Base-by-base conservation (phyloP, 2,797 vertebrate species). In the Lacerta agilis region DNA sequence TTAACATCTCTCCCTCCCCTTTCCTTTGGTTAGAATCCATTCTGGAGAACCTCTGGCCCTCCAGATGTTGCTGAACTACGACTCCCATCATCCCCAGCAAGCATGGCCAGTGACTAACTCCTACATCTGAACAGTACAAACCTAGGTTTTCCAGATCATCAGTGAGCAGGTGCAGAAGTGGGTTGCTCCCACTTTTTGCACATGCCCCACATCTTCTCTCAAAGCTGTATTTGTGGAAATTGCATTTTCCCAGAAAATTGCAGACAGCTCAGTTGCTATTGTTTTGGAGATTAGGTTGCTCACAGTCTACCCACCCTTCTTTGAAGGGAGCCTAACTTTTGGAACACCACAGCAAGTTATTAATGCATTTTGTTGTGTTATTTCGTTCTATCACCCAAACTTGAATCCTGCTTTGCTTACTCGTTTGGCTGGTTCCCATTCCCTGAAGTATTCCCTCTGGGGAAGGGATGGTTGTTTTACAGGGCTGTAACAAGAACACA, bases 401-500 rank as follows among this genome's bases (percentile, higher is more conserved):
- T 15, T 71, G 29, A 55, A 69, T 76, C 10, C 61, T 67, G 25
- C 66, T 86, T 79, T 71, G 71, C 29, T 80, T 64, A 66, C 73
- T 76, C 3, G 18, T 29, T 71, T 71, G 4, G 23, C 0, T 5
- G 0, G n/a, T 33, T 71, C 0, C 1, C 29, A 79, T 66, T 8
- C 11, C 75, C 33, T 67, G 72, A 7, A 79, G 80, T 77, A 82
- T 72, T 36, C 82, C 55, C 72, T 73, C 77, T 0, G 69, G 0
- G 85, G 41, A 86, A 27, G 58, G 33, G 90, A 69, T 3, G 90
- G 4, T 2, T 85, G 87, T 87, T 85, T 76, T 25, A 17, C 85
- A 91, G 45, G 55, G 90, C 83, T 78, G 85, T 75, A 45, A 58
- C 66, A 25, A 0, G 76, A 86, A 64, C 17, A 64, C 78, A 76